Percentiles rank a stretch among this genome's conserved stretches.
Conservation (phyloP, 2,113 vertebrate species). For the Chaenocephalus aceratus region DNA sequence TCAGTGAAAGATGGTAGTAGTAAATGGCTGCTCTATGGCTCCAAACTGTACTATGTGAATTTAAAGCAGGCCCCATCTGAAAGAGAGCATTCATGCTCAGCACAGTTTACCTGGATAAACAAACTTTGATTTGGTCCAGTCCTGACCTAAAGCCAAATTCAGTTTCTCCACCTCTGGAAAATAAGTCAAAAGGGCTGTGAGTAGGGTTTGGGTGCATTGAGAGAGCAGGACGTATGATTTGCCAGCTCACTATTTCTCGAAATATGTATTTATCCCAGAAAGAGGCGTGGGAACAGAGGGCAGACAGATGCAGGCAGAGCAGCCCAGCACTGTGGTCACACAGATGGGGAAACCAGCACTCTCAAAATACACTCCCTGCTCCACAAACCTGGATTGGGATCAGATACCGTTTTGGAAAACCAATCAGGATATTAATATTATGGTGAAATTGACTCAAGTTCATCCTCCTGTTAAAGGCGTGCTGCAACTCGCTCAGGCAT, state of each 20-base stretch:
- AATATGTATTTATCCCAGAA: constrained; percentile 79
- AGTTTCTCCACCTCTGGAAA: constrained; percentile 20
- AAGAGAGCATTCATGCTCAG: constrained; percentile 43
- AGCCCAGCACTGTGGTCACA: constrained; percentile 75
- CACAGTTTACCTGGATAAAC: constrained; percentile 33
- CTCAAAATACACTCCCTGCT: constrained; percentile 75
- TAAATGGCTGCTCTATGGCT: not conserved
- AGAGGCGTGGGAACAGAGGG: constrained; percentile 77
- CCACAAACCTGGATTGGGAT: constrained; percentile 71
- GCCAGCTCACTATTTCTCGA: constrained; percentile 72
- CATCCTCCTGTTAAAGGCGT: constrained; percentile 8
- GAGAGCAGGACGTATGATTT: constrained; percentile 65
- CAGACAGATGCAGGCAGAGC: constrained; percentile 65
- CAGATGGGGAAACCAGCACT: constrained; percentile 81
- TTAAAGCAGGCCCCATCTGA: constrained; percentile 23
- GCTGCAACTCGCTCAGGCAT: constrained; percentile 2
- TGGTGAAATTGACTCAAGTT: constrained; percentile 1
- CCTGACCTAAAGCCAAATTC: constrained; percentile 32
- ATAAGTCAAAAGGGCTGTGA: constrained; percentile 40
- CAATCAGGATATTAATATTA: constrained; percentile 47
- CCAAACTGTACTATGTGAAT: constrained; percentile 4
- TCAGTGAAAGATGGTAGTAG: constrained; percentile 13
- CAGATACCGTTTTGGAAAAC: constrained; percentile 63
- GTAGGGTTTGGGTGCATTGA: constrained; percentile 52
- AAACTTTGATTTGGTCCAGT: constrained; percentile 34